Evolutionary conservation across 1,140 invertebrate species (phyloP).

Genomic region (Drosophila ananassae): DNA sequence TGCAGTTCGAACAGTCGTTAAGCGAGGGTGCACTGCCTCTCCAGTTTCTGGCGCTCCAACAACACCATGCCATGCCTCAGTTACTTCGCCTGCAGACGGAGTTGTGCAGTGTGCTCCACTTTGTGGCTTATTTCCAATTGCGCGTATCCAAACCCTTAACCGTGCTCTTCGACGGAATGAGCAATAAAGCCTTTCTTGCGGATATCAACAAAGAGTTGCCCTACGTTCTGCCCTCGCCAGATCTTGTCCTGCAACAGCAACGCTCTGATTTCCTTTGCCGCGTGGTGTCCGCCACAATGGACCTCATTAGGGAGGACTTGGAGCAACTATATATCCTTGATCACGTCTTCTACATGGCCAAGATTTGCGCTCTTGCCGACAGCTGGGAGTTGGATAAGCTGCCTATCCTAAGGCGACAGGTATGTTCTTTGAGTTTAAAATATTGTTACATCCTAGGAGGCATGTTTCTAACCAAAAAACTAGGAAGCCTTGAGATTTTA

Average conservation of each 20-base stretch:
- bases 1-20: constrained; percentile 89
- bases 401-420: constrained; percentile 85
- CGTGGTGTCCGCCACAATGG: constrained; percentile 88
- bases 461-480: not conserved
- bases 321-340: constrained; percentile 86
- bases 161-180: constrained; percentile 89
- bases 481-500: not conserved
- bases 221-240: constrained; percentile 83
- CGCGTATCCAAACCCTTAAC: constrained; percentile 90
- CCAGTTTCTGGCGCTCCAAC: constrained; percentile 90
- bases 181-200: constrained; percentile 85
- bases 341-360: constrained; percentile 88
- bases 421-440: constrained; percentile 71
- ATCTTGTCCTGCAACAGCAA: constrained; percentile 85
- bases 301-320: constrained; percentile 85
- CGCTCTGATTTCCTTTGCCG: constrained; percentile 88
- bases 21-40: constrained; percentile 88
- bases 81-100: constrained; percentile 92
- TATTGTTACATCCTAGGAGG: not conserved
- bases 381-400: constrained; percentile 91
- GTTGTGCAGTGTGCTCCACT: constrained; percentile 90
- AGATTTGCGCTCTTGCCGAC: constrained; percentile 89
- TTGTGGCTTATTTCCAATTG: constrained; percentile 91
- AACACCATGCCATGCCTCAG: constrained; percentile 89
- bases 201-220: constrained; percentile 85